Evolutionary conservation across 2,797 vertebrate genomes (phyloP).

Genomic region (Hoplostethus atlanticus): DNA sequence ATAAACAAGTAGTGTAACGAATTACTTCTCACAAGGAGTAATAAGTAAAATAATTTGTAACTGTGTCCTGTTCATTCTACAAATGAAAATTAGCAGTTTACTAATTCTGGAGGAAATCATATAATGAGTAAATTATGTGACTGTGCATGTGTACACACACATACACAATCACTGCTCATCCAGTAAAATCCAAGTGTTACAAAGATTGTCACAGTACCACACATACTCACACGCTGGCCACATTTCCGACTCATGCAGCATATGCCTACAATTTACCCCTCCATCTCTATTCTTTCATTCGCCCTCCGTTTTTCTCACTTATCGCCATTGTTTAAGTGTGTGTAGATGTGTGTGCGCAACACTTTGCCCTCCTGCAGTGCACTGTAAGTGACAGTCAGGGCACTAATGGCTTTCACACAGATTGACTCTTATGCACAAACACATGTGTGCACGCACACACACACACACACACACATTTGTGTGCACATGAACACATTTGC

Average conservation of each 20-base stretch:
- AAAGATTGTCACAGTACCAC: slow-evolving; percentile 2
- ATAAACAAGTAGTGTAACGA: too few relatives aligned
- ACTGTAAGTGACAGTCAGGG: slow-evolving; percentile 76
- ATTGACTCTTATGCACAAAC: slow-evolving; percentile 61
- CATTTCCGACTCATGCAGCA: slow-evolving; percentile 40
- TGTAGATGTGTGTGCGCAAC: slow-evolving; percentile 22
- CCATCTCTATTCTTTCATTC: slow-evolving; percentile 32
- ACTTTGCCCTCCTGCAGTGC: slow-evolving; percentile 63
- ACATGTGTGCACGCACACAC: slow-evolving; percentile 15
- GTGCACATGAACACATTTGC: slow-evolving; percentile 35
- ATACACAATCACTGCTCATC: background rate
- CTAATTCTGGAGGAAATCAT: too few relatives aligned
- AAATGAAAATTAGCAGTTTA: background rate
- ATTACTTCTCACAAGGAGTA: too few relatives aligned
- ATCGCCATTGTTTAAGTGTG: slow-evolving; percentile 42
- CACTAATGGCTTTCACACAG: slow-evolving; percentile 81
- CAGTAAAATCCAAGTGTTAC: slow-evolving; percentile 11
- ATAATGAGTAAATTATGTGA: background rate
- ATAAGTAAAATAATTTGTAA: too few relatives aligned
- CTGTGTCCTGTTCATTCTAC: too few relatives aligned
- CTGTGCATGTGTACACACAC: background rate
- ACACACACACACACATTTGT: too few relatives aligned
- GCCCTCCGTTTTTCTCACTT: slow-evolving; percentile 10
- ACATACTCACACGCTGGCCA: slow-evolving; percentile 25
- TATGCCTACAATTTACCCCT: slow-evolving; percentile 32